phyloP scores from a whole-genome alignment of 2,797 vertebrate genomes.

The Holocentrus rufus region DNA sequence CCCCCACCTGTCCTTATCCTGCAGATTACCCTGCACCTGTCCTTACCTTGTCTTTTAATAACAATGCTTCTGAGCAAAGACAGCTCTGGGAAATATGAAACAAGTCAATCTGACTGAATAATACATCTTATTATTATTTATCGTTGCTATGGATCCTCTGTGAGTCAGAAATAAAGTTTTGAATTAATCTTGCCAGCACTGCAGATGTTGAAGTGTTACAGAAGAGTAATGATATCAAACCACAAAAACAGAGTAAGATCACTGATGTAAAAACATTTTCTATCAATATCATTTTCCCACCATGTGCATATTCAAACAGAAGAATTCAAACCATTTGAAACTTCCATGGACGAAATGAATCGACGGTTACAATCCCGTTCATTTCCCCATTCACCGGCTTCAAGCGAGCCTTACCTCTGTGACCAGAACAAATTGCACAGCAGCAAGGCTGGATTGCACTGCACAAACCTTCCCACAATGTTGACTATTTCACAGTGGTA shows the following conservation, averaged over 20 bases:
- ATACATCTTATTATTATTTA: background rate
- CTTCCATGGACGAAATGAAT: background rate
- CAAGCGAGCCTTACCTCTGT: constrained; percentile 31
- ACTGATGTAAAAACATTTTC: background rate
- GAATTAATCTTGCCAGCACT: background rate
- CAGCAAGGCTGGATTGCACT: constrained; percentile 7
- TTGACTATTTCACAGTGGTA: background rate
- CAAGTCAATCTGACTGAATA: background rate
- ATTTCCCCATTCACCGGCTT: constrained; percentile 7
- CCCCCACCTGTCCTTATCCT: background rate
- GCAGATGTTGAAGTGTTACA: background rate
- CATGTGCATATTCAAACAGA: background rate
- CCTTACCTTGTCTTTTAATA: constrained; percentile 24
- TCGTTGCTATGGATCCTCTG: too few species aligned
- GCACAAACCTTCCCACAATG: constrained; percentile 22
- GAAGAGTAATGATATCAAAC: background rate
- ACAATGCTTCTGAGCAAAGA: background rate
- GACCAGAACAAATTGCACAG: constrained; percentile 43
- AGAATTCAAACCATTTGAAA: background rate
- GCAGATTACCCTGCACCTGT: too few species aligned
- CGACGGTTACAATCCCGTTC: background rate
- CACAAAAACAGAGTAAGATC: background rate
- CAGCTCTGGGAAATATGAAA: background rate
- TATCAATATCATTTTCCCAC: background rate
- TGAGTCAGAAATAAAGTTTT: too few species aligned